Conservation (phyloP, 2,797 vertebrate genomes). For the Rhyacichthys aspro region DNA sequence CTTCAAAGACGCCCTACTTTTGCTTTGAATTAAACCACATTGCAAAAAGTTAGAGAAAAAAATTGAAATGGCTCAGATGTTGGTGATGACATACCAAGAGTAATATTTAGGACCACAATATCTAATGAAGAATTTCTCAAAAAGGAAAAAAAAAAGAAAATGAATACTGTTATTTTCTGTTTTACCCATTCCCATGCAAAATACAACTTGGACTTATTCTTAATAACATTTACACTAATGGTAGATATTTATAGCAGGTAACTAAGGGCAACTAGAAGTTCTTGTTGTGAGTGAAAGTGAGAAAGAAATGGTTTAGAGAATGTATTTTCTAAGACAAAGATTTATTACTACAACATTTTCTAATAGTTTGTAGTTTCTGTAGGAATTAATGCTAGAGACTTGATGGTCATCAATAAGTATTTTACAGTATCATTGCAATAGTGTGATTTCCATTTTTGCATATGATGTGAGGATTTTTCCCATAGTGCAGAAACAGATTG, state of each 20-base stretch:
- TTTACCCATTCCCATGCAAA: constrained; percentile 16
- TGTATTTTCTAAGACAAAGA: constrained; percentile 56
- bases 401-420: constrained; percentile 24
- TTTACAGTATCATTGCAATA: constrained; percentile 38
- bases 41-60: constrained; percentile 14
- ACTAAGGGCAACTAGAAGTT: constrained; percentile 2
- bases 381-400: constrained; percentile 41
- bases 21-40: constrained; percentile 42
- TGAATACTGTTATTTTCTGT: constrained; percentile 18
- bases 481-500: constrained; percentile 9
- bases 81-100: neutral
- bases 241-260: constrained; percentile 14
- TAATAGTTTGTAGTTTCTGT: constrained; percentile 42
- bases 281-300: constrained; percentile 17
- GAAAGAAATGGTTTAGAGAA: constrained; percentile 20
- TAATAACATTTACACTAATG: constrained; percentile 30
- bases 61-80: constrained; percentile 6
- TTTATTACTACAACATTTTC: constrained; percentile 65
- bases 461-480: constrained; percentile 12
- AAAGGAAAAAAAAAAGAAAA: too few species aligned
- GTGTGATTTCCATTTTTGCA: constrained; percentile 30
- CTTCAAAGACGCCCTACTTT: constrained; percentile 37
- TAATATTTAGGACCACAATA: constrained; percentile 30
- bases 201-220: constrained; percentile 15
- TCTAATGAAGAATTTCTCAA: neutral